A percentile compares a stretch with the other conserved stretches of the same genome.
Conservation (phyloP, 2,113 vertebrate species). For the Parus major region DNA sequence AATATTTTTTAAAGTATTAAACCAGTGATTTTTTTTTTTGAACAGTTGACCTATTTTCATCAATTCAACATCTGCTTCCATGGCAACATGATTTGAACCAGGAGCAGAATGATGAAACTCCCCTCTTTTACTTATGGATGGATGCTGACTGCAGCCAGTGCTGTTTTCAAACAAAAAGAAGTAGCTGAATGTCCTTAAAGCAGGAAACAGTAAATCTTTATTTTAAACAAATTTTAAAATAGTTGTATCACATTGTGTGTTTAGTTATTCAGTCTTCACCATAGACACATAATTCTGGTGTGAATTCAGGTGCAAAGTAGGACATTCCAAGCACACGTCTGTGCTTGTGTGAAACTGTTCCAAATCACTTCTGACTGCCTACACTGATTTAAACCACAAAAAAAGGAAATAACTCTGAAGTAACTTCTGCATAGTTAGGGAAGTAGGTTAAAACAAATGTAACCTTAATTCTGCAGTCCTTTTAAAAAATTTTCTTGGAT, state of each 20-base stretch:
- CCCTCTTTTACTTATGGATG: not conserved
- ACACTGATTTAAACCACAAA: not conserved
- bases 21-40: not conserved
- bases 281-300: not conserved
- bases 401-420: not conserved
- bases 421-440: not conserved
- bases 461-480: not conserved
- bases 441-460: not conserved
- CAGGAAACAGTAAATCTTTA: not conserved
- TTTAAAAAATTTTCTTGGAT: not conserved
- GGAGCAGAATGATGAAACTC: constrained; percentile 9
- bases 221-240: not conserved
- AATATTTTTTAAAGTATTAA: not conserved
- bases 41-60: constrained; percentile 56
- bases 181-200: not conserved
- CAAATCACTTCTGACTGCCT: not conserved
- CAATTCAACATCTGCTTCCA: constrained; percentile 46
- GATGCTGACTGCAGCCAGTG: not conserved
- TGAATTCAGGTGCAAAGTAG: not conserved
- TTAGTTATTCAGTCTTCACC: not conserved
- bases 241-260: not conserved
- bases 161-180: constrained; percentile 6
- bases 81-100: constrained; percentile 44
- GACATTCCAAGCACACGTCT: not conserved
- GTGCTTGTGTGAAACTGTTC: not conserved